These are phyloP conservation scores for Neotoma lepida DNA, from an alignment of 2,113 vertebrate genomes.

Conservation along the genomic window DNA sequence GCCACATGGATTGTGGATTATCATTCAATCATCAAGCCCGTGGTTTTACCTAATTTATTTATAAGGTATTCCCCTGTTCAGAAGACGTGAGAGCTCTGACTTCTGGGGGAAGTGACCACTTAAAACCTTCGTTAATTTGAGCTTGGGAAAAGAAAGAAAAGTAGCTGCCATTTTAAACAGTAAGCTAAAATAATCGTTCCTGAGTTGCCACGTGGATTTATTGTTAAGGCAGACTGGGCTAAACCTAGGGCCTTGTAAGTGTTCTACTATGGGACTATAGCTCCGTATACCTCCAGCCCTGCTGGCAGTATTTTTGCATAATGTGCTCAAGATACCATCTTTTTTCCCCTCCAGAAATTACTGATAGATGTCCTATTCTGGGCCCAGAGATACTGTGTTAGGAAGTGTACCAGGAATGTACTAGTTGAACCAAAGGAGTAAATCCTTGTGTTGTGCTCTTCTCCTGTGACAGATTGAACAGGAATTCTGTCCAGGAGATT, in stretches of 20 bases:
- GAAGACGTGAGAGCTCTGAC: slow-evolving; percentile 69
- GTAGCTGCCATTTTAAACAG: slow-evolving; percentile 36
- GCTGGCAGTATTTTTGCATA: background rate
- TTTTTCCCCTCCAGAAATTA: background rate
- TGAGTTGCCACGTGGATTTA: background rate
- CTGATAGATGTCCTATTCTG: background rate
- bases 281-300: background rate
- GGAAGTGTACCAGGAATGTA: slow-evolving; percentile 4
- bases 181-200: background rate
- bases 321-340: background rate
- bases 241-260: background rate
- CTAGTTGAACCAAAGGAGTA: background rate
- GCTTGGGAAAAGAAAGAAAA: slow-evolving; percentile 55
- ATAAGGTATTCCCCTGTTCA: slow-evolving; percentile 63
- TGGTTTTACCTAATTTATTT: slow-evolving; percentile 55
- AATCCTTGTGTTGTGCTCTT: background rate
- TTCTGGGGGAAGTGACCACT: slow-evolving; percentile 72
- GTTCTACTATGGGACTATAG: background rate
- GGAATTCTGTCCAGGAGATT: background rate
- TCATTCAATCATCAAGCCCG: slow-evolving; percentile 2
- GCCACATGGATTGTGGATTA: background rate
- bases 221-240: background rate
- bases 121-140: slow-evolving; percentile 64
- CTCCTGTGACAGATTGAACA: background rate
- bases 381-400: background rate